Evolutionary conservation across 1,140 invertebrate genomes (phyloP).

Genomic region (Sminthurides bifidus): DNA sequence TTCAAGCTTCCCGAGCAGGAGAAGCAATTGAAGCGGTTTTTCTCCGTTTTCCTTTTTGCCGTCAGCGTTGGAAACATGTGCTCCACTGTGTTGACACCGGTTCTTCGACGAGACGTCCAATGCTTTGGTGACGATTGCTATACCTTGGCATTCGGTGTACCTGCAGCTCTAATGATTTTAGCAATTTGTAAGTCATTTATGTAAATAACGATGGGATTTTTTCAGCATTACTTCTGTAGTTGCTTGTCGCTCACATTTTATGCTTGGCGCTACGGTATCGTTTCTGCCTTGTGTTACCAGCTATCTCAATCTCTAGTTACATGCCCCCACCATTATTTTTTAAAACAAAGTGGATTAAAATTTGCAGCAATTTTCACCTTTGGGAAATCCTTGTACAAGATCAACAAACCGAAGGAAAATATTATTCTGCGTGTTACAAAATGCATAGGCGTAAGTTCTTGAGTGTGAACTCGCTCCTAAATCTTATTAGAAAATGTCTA

Average conservation of each 20-base stretch:
- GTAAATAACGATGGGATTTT: no score
- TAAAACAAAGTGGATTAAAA: no score
- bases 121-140: constrained; percentile 47
- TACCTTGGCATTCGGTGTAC: constrained; percentile 48
- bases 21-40: constrained; percentile 42
- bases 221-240: no score
- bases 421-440: constrained; percentile 61
- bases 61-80: constrained; percentile 48
- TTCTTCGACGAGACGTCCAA: constrained; percentile 42
- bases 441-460: constrained; percentile 59
- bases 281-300: no score
- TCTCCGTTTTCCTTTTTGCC: constrained; percentile 48
- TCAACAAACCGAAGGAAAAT: constrained; percentile 68
- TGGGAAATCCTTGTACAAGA: constrained; percentile 64
- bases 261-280: no score
- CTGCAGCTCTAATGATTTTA: constrained; percentile 42
- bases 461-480: background rate
- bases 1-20: constrained; percentile 38
- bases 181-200: constrained; percentile 33
- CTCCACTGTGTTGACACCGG: constrained; percentile 45
- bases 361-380: constrained; percentile 64
- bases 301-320: no score
- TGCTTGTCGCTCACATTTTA: no score
- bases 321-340: no score
- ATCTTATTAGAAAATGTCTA: background rate